Percentiles rank a stretch among this genome's conserved stretches.
Evolutionary conservation across 2,797 vertebrate species (phyloP).

Genomic region (Rhabdomys pumilio): DNA sequence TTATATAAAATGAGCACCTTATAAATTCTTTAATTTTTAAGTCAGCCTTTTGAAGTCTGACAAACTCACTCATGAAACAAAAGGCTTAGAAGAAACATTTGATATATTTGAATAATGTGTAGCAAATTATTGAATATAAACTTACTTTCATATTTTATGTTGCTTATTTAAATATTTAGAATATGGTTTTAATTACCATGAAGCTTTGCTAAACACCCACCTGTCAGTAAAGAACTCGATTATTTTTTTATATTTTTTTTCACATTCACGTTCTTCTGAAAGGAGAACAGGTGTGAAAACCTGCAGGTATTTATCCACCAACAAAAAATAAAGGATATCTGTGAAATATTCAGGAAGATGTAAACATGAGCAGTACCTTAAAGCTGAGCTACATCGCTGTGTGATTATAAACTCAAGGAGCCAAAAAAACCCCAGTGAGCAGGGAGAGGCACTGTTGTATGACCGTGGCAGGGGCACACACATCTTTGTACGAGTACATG

Average conservation of each 20-base stretch:
- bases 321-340: constrained; percentile 82
- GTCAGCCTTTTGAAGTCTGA: background rate
- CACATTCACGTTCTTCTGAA: constrained; percentile 64
- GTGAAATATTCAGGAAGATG: constrained; percentile 51
- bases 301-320: constrained; percentile 86
- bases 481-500: background rate
- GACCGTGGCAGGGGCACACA: no score
- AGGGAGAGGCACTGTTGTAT: background rate
- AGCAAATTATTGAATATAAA: constrained; percentile 72
- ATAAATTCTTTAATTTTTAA: background rate
- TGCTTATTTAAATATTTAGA: constrained; percentile 85
- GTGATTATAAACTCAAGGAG: background rate
- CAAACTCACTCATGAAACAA: constrained; percentile 31
- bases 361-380: constrained; percentile 51
- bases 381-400: background rate
- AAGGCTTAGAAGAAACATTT: constrained; percentile 59
- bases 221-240: constrained; percentile 84
- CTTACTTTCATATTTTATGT: constrained; percentile 80
- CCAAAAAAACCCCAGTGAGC: no score
- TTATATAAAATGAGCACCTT: background rate
- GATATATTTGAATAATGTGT: constrained; percentile 74
- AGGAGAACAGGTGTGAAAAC: constrained; percentile 83
- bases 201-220: constrained; percentile 84
- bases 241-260: constrained; percentile 55
- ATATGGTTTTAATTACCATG: constrained; percentile 83